phyloP scores from a whole-genome alignment of 1,140 invertebrate genomes.

The Cherax destructor region DNA sequence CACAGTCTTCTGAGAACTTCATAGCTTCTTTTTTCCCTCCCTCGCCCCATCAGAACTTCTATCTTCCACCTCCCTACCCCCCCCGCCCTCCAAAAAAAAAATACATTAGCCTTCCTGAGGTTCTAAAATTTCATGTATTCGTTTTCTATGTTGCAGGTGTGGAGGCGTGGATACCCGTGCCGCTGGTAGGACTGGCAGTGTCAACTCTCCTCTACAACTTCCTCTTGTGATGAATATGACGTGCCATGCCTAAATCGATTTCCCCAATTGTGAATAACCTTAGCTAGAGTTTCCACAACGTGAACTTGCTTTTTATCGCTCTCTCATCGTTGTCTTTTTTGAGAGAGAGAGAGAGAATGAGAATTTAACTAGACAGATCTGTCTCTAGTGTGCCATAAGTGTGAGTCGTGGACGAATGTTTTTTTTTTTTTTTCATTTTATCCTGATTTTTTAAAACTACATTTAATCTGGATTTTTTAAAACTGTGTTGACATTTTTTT shows the following conservation, averaged over 20 bases:
- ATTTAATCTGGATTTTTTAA: neutral
- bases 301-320: slow-evolving; percentile 4
- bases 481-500: neutral
- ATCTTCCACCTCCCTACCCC: too few species aligned
- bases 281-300: slow-evolving; percentile 26
- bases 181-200: neutral
- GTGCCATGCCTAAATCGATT: neutral
- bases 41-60: too few species aligned
- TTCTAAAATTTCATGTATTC: neutral
- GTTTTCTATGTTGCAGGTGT: neutral
- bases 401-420: neutral
- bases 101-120: neutral
- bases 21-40: too few species aligned
- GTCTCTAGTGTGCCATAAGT: neutral
- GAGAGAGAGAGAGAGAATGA: neutral
- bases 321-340: slow-evolving; percentile 5
- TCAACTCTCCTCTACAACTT: neutral
- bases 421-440: too few species aligned
- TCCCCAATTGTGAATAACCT: slow-evolving; percentile 23
- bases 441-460: neutral
- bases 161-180: neutral
- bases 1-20: too few species aligned
- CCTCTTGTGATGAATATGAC: slow-evolving; percentile 47
- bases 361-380: neutral
- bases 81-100: too few species aligned